Conservation (phyloP, 2,113 vertebrate species). For the Peucedramus taeniatus region DNA sequence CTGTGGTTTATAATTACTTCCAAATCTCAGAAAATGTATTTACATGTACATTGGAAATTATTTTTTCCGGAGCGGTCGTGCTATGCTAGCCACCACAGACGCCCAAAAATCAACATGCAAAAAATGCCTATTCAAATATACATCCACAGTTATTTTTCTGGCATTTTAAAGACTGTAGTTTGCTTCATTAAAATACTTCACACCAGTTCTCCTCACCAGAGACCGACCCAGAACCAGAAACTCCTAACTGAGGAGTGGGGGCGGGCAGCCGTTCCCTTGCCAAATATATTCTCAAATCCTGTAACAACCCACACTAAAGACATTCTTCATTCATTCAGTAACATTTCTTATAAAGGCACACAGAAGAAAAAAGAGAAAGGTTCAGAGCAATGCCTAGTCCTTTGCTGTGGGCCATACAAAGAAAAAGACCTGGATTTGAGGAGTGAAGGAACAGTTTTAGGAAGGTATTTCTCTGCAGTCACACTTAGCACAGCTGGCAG, state of each 20-base stretch:
- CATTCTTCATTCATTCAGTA: not conserved
- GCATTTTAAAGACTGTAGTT: not conserved
- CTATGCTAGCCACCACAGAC: not conserved
- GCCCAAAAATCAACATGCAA: not conserved
- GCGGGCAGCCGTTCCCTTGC: rapidly evolving
- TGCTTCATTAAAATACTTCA: not conserved
- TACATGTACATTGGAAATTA: not conserved
- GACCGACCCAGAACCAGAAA: not conserved
- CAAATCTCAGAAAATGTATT: not conserved
- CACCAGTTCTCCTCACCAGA: not conserved
- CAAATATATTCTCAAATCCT: not conserved
- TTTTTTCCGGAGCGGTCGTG: not conserved
- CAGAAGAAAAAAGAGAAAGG: not conserved
- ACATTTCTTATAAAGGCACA: not conserved
- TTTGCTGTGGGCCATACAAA: not conserved
- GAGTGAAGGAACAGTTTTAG: not conserved
- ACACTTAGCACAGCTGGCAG: not conserved
- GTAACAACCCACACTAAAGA: not conserved
- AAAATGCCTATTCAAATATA: not conserved
- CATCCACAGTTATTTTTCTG: not conserved
- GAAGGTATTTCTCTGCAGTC: not conserved
- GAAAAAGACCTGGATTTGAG: not conserved
- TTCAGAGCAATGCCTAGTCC: rapidly evolving
- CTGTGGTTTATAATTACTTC: not conserved
- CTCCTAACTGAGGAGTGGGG: not conserved